These are phyloP conservation scores for Dryas iulia DNA, from an alignment of 1,140 invertebrate species.

Conservation along the genomic window DNA sequence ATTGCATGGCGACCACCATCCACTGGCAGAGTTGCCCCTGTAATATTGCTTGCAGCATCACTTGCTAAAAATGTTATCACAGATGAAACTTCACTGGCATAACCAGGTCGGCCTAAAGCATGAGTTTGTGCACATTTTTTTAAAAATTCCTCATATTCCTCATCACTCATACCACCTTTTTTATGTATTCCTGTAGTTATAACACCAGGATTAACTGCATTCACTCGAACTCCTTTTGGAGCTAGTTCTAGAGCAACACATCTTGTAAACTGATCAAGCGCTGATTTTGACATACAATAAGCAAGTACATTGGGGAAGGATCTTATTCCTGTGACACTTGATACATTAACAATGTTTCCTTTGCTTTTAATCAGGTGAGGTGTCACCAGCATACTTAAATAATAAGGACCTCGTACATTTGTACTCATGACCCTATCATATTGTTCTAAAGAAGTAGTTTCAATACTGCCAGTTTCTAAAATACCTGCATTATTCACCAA, in stretches of 20 bases:
- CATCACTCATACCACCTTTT: slow-evolving; percentile 84
- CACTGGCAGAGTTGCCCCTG: slow-evolving; percentile 87
- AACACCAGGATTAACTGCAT: slow-evolving; percentile 89
- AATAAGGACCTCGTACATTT: slow-evolving; percentile 88
- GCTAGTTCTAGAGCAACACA: slow-evolving; percentile 86
- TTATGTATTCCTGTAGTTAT: slow-evolving; percentile 88
- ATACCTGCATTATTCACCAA: slow-evolving; percentile 91
- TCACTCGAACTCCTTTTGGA: slow-evolving; percentile 87
- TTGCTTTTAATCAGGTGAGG: slow-evolving; percentile 87
- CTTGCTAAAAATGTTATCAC: slow-evolving; percentile 90
- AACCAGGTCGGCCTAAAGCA: slow-evolving; percentile 87
- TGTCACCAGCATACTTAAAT: slow-evolving; percentile 87
- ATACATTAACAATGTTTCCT: slow-evolving; percentile 91
- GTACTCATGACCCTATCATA: slow-evolving; percentile 88
- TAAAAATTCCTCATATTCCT: slow-evolving; percentile 85
- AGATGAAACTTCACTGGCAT: slow-evolving; percentile 86
- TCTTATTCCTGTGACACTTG: slow-evolving; percentile 88
- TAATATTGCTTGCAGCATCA: slow-evolving; percentile 88
- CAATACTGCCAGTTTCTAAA: slow-evolving; percentile 84
- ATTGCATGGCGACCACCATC: slow-evolving; percentile 84
- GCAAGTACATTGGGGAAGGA: slow-evolving; percentile 84
- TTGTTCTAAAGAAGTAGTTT: slow-evolving; percentile 86
- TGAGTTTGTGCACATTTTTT: slow-evolving; percentile 87
- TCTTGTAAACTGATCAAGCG: slow-evolving; percentile 90
- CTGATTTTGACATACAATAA: slow-evolving; percentile 91